Conservation (phyloP, 2,113 vertebrate species). For the Dissostichus mawsoni region DNA sequence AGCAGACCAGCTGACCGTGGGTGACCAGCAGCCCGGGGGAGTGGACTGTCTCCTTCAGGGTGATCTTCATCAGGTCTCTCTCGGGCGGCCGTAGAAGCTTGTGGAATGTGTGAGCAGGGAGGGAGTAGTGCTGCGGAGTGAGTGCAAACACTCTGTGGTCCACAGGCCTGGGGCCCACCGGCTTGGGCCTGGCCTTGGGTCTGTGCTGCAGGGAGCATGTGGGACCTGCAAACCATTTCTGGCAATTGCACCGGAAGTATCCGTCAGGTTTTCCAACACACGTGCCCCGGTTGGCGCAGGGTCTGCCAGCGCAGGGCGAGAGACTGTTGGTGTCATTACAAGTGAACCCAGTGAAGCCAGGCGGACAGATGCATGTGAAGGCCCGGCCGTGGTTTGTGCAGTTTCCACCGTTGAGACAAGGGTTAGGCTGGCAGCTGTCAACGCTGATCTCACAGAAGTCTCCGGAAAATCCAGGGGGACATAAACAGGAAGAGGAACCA, state of each 20-base stretch:
- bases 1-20: constrained; percentile 93
- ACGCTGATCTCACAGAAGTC: constrained; percentile 89
- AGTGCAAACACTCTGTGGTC: constrained; percentile 71
- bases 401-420: constrained; percentile 90
- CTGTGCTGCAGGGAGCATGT: constrained; percentile 80
- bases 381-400: constrained; percentile 86
- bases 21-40: constrained; percentile 85
- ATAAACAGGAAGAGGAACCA: constrained; percentile 86
- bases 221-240: constrained; percentile 84
- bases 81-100: constrained; percentile 84
- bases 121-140: constrained; percentile 80
- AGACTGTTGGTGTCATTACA: constrained; percentile 82
- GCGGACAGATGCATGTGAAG: constrained; percentile 89
- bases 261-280: constrained; percentile 84
- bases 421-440: constrained; percentile 89
- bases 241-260: constrained; percentile 88
- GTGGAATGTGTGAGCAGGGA: constrained; percentile 85
- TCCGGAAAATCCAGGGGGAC: constrained; percentile 90
- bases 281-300: constrained; percentile 88
- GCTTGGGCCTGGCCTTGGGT: constrained; percentile 63
- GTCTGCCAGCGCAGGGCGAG: constrained; percentile 80
- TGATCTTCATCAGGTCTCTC: constrained; percentile 90
- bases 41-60: constrained; percentile 90
- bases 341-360: constrained; percentile 85
- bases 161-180: constrained; percentile 47